These are phyloP conservation scores for Stenichneumon culpator DNA, from an alignment of 2,888 invertebrate genomes.

Conservation along the genomic window DNA sequence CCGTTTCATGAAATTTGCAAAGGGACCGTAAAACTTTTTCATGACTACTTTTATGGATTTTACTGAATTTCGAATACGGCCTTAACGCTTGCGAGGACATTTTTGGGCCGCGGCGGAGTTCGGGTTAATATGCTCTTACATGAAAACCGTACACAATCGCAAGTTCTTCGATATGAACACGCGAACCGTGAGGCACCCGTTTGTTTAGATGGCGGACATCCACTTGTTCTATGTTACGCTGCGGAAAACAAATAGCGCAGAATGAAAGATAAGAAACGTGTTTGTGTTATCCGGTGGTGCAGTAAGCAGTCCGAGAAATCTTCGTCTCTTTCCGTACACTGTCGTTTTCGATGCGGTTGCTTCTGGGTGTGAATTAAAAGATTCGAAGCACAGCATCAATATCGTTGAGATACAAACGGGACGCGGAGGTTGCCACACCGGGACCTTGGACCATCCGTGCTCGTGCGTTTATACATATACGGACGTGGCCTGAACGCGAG, in stretches of 20 bases:
- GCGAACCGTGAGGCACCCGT: not conserved
- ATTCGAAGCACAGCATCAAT: slow-evolving; percentile 5
- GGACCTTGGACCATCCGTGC: slow-evolving; percentile 79
- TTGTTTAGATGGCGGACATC: not conserved
- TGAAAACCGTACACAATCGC: not conserved
- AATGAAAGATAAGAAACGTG: slow-evolving; percentile 45
- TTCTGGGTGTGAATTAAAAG: slow-evolving; percentile 47
- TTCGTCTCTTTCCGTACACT: slow-evolving; percentile 13
- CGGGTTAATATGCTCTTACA: not conserved
- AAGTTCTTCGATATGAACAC: not conserved
- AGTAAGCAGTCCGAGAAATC: slow-evolving; percentile 27
- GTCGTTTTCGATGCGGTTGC: slow-evolving; percentile 32
- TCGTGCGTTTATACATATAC: slow-evolving; percentile 81
- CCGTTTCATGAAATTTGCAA: not conserved
- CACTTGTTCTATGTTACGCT: not conserved
- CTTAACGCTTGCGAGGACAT: not conserved
- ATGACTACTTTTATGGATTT: not conserved
- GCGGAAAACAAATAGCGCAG: slow-evolving; percentile 1
- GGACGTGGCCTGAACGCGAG: slow-evolving; percentile 77
- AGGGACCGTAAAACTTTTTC: not conserved
- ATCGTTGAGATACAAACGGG: slow-evolving; percentile 33
- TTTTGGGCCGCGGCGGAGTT: not conserved
- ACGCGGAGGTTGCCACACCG: slow-evolving; percentile 75
- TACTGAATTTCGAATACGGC: not conserved
- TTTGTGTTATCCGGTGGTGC: slow-evolving; percentile 40